Percentiles rank a stretch among this genome's conserved stretches.
These are phyloP conservation scores for Hanleya hanleyi DNA, from an alignment of 2,888 invertebrate genomes.

Conservation along the genomic window DNA sequence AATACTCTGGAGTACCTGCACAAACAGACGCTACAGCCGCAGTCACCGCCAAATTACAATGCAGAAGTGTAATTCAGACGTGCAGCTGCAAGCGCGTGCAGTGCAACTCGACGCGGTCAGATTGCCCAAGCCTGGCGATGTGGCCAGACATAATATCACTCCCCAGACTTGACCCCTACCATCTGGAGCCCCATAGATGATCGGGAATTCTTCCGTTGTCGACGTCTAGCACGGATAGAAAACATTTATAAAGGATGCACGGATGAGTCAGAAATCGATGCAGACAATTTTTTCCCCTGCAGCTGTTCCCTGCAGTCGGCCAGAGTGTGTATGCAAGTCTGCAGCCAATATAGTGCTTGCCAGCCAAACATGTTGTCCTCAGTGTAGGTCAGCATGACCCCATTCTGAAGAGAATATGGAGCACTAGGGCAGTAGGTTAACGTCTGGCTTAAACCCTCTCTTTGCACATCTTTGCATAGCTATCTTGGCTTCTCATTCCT, in stretches of 20 bases:
- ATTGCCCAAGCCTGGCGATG: too few relatives aligned
- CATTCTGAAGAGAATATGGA: not conserved
- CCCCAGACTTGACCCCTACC: too few relatives aligned
- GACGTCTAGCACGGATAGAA: constrained; percentile 4
- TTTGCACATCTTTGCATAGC: too few relatives aligned
- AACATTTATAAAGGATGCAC: constrained; percentile 4
- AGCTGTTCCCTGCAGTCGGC: constrained; percentile 7
- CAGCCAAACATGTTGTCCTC: constrained; percentile 9
- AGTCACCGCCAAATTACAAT: too few relatives aligned
- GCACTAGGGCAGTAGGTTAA: constrained; percentile 10
- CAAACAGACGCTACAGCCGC: too few relatives aligned
- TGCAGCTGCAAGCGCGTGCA: too few relatives aligned
- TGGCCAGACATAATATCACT: too few relatives aligned
- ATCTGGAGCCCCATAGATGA: constrained; percentile 2
- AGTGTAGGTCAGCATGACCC: not conserved
- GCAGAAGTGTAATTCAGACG: too few relatives aligned
- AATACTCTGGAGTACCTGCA: too few relatives aligned
- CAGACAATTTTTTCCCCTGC: constrained; percentile 1
- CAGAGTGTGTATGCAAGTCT: not conserved
- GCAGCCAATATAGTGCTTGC: not conserved
- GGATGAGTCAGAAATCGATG: constrained; percentile 12
- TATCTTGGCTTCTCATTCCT: too few relatives aligned
- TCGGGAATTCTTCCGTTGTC: constrained; percentile 5
- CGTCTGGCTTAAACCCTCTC: too few relatives aligned
- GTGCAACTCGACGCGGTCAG: too few relatives aligned